phyloP scores from a whole-genome alignment of 53 echinoderm and acorn worm genomes.

The Temnopleurus reevesii region DNA sequence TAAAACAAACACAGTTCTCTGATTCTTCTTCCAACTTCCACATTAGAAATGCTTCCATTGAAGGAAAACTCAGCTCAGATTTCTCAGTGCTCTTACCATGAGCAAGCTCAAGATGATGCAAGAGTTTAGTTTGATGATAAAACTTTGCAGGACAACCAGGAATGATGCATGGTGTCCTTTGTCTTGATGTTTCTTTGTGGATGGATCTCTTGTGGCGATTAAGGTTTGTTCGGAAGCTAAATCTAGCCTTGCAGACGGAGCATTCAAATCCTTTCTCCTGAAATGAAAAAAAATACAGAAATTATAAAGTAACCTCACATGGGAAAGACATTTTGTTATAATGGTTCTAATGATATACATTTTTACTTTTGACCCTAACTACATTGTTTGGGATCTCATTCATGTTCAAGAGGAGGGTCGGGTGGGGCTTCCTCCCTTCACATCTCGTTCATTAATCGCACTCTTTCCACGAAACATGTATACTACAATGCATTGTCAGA shows the following conservation, averaged over 20 bases:
- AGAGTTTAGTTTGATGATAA: constrained; percentile 52
- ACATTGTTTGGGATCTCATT: too few relatives aligned
- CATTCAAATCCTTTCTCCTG: constrained; percentile 35
- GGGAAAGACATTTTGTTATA: too few relatives aligned
- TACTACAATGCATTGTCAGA: too few relatives aligned
- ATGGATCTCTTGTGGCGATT: constrained; percentile 40
- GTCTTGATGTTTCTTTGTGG: constrained; percentile 12
- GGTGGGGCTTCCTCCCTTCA: too few relatives aligned
- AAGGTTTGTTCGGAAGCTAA: constrained; percentile 25
- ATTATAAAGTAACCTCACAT: too few relatives aligned
- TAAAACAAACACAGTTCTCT: constrained; percentile 43
- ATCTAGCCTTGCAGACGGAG: constrained; percentile 13
- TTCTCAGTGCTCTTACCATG: constrained; percentile 51
- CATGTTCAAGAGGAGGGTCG: too few relatives aligned
- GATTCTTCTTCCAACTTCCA: constrained; percentile 53
- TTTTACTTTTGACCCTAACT: too few relatives aligned
- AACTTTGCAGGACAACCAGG: constrained; percentile 41
- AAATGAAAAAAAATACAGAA: neutral
- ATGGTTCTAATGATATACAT: too few relatives aligned
- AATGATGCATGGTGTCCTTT: constrained; percentile 24
- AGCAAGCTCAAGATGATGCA: constrained; percentile 38
- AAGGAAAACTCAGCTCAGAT: constrained; percentile 12
- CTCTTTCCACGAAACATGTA: too few relatives aligned
- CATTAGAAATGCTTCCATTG: constrained; percentile 20
- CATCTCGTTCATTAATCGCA: too few relatives aligned